Conservation (phyloP, 2,113 vertebrate genomes). For the Leptobrachium leishanense region DNA sequence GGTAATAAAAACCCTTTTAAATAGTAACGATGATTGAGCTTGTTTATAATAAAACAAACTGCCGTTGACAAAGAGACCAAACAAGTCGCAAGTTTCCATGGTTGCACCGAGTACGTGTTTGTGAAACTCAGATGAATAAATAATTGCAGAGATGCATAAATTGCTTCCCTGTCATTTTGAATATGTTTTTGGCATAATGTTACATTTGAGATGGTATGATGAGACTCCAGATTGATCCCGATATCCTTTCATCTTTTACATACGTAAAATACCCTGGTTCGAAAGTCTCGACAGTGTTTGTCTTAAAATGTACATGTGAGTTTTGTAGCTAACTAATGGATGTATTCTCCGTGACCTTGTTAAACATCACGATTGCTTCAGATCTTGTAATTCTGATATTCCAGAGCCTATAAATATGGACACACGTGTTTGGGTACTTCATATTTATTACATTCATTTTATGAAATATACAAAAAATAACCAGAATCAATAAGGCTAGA, state of each 20-base stretch:
- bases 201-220: neutral
- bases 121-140: conserved; percentile 27
- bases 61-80: conserved; percentile 2
- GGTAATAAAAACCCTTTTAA: neutral
- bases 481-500: no score
- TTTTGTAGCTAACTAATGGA: neutral
- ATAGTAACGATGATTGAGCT: neutral
- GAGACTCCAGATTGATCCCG: conserved; percentile 7
- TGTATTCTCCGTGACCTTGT: neutral
- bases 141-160: neutral
- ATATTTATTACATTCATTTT: no score
- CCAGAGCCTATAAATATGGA: no score
- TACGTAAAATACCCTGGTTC: neutral
- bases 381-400: no score
- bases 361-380: no score
- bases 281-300: neutral
- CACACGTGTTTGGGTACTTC: no score
- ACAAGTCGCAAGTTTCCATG: conserved; percentile 36
- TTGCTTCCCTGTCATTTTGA: neutral
- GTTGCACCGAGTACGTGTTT: neutral
- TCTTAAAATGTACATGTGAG: neutral
- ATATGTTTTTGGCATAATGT: neutral
- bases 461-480: no score
- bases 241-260: conserved; percentile 4
- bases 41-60: neutral